These are phyloP conservation scores for Cantharis rufa DNA, from an alignment of 2,888 invertebrate species.

Conservation along the genomic window DNA sequence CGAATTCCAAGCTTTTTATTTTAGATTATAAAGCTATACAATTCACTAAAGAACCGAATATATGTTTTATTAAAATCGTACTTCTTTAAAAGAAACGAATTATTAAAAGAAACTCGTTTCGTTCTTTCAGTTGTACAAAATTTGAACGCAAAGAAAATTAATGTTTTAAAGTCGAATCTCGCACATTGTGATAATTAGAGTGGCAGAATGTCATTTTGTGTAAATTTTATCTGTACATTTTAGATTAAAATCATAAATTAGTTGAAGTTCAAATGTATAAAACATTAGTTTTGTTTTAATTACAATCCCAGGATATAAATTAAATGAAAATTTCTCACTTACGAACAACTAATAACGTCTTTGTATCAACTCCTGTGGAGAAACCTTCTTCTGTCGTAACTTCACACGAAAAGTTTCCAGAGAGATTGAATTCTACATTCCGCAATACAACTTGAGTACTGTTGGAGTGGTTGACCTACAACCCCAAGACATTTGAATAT, in stretches of 20 bases:
- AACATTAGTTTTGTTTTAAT: slow-evolving; percentile 1
- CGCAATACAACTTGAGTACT: slow-evolving; percentile 74
- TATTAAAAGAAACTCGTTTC: background rate
- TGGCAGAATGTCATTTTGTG: background rate
- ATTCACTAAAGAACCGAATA: background rate
- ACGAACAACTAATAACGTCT: slow-evolving; percentile 78
- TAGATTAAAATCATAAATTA: slow-evolving; percentile 3
- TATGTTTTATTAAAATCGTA: background rate
- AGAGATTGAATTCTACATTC: slow-evolving; percentile 70
- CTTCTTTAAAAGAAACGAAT: background rate
- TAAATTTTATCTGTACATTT: slow-evolving; percentile 1
- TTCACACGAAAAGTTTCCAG: slow-evolving; percentile 81
- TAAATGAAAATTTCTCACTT: slow-evolving; percentile 50
- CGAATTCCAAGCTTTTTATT: background rate
- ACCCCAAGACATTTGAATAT: slow-evolving; percentile 37
- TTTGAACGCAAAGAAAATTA: background rate
- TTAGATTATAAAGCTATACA: background rate
- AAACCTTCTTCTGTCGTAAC: slow-evolving; percentile 77
- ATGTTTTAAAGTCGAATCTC: background rate
- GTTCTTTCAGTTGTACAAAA: background rate
- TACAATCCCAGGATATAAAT: slow-evolving; percentile 5
- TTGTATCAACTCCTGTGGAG: slow-evolving; percentile 68
- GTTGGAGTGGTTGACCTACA: slow-evolving; percentile 74
- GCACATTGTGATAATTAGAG: background rate
- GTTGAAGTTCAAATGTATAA: background rate